A percentile compares a stretch with the other conserved stretches of the same genome.
Evolutionary conservation across 2,888 invertebrate genomes (phyloP).

Genomic region (Polyommatus iphigenia): DNA sequence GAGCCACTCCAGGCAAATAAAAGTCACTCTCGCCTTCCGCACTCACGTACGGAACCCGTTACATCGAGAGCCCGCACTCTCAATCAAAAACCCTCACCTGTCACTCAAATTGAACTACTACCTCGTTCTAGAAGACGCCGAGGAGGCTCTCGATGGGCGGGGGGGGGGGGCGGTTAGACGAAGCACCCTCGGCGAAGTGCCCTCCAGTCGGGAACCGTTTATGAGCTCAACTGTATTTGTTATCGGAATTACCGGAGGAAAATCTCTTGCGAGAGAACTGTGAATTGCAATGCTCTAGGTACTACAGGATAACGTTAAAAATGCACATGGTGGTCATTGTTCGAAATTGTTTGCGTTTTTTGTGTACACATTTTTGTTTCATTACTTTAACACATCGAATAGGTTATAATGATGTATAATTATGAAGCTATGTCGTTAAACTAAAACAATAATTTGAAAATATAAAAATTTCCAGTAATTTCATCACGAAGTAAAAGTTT

Average conservation of each 20-base stretch:
- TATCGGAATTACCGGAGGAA: neutral
- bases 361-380: neutral
- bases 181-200: neutral
- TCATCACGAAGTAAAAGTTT: too few relatives aligned
- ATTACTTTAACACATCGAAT: neutral
- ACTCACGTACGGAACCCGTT: neutral
- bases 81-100: conserved; percentile 20
- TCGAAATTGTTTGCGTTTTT: too few relatives aligned
- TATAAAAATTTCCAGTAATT: too few relatives aligned
- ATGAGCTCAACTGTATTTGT: conserved; percentile 17
- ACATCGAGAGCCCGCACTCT: conserved; percentile 8
- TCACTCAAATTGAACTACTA: conserved; percentile 30
- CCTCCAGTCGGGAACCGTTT: conserved; percentile 2
- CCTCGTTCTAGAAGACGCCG: conserved; percentile 18
- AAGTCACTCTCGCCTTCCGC: neutral
- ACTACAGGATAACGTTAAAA: neutral
- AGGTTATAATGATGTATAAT: too few relatives aligned
- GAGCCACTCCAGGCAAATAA: conserved; percentile 17
- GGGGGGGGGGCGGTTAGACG: neutral
- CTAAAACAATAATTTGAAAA: too few relatives aligned
- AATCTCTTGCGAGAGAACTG: neutral
- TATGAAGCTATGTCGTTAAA: too few relatives aligned
- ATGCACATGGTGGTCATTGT: neutral
- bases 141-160: neutral
- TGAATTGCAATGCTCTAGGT: neutral